These are phyloP conservation scores for Orchesella flavescens DNA, from an alignment of 2,888 invertebrate species.

Conservation along the genomic window DNA sequence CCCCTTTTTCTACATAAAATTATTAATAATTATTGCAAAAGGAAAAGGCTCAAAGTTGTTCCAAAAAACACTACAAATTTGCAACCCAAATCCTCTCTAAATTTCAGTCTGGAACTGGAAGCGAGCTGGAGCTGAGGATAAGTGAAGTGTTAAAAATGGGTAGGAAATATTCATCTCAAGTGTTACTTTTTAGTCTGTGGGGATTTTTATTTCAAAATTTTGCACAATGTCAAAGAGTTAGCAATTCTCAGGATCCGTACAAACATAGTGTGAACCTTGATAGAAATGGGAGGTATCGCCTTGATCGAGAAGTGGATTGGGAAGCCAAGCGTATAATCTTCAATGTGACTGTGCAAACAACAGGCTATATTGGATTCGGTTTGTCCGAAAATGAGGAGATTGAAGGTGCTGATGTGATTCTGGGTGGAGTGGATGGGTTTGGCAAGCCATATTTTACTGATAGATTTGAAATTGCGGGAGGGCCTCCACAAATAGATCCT, in stretches of 20 bases:
- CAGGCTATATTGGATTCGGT: conserved; percentile 39
- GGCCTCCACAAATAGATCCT: conserved; percentile 16
- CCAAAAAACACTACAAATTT: too few relatives aligned
- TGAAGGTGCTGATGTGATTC: conserved; percentile 40
- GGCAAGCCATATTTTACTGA: conserved; percentile 32
- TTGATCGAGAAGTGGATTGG: conserved; percentile 37
- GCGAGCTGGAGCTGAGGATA: too few relatives aligned
- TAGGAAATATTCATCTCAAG: too few relatives aligned
- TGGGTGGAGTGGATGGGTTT: conserved; percentile 27
- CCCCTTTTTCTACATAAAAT: too few relatives aligned
- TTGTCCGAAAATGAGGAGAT: conserved; percentile 19
- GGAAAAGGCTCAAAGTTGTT: too few relatives aligned
- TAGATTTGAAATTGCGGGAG: conserved; percentile 15
- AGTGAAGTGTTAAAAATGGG: too few relatives aligned
- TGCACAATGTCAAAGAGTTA: too few relatives aligned
- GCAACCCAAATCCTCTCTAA: too few relatives aligned
- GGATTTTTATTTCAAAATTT: too few relatives aligned
- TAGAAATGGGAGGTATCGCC: conserved; percentile 6
- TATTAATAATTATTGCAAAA: too few relatives aligned
- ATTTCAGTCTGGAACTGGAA: too few relatives aligned
- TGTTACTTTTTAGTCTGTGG: too few relatives aligned
- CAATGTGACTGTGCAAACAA: conserved; percentile 40
- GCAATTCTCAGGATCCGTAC: conserved; percentile 32
- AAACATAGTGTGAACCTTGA: conserved; percentile 20
- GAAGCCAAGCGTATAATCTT: background rate